These are phyloP conservation scores for Heterotis niloticus DNA, from an alignment of 2,113 vertebrate genomes.

Conservation along the genomic window DNA sequence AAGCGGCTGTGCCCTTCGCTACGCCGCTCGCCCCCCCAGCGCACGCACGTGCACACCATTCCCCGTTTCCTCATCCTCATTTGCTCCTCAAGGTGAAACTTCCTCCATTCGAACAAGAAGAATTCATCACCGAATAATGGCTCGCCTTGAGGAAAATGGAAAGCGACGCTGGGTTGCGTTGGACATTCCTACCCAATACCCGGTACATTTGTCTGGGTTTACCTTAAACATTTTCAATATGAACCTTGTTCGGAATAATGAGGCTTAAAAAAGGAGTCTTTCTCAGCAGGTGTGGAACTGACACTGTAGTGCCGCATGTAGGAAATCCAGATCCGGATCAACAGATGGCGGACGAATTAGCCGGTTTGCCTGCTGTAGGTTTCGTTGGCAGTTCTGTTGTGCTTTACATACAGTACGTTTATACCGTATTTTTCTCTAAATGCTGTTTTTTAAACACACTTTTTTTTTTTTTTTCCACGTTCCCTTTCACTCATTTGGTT, in stretches of 20 bases:
- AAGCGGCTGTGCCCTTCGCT: neutral
- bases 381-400: no score
- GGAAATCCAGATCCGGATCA: no score
- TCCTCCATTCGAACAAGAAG: neutral
- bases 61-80: neutral
- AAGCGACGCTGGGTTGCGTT: neutral
- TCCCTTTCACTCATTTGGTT: no score
- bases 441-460: no score
- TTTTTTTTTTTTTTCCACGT: no score
- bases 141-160: neutral
- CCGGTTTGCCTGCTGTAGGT: no score
- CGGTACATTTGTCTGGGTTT: conserved; percentile 7
- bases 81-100: conserved; percentile 11
- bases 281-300: neutral
- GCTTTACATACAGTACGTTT: no score
- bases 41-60: no score
- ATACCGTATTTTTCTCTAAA: no score
- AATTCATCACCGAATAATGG: conserved; percentile 14
- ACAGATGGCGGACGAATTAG: no score
- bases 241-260: conserved; percentile 11
- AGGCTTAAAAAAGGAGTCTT: conserved; percentile 1
- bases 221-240: conserved; percentile 10
- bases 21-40: neutral
- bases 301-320: neutral
- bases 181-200: neutral